phyloP scores from a whole-genome alignment of 1,140 invertebrate genomes.

The Conus ventricosus region DNA sequence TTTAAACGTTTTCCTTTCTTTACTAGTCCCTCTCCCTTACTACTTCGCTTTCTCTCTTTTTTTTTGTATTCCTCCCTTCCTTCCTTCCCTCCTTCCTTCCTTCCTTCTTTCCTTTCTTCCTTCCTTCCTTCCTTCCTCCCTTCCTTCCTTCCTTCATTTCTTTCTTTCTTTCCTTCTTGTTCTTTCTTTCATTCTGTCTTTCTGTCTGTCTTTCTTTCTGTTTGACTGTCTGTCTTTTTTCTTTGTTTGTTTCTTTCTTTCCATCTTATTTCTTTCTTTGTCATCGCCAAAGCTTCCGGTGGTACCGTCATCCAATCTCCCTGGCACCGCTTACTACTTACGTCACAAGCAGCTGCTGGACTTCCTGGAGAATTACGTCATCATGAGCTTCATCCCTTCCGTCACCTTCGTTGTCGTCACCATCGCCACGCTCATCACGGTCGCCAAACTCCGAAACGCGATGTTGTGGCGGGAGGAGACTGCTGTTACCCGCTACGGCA shows the following conservation, averaged over 20 bases:
- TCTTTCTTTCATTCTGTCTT: background rate
- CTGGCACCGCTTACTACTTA: background rate
- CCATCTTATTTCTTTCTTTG: no score
- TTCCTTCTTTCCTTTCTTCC: background rate
- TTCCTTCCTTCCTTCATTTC: background rate
- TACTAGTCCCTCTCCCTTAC: background rate
- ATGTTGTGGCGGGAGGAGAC: background rate
- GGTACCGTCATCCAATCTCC: background rate
- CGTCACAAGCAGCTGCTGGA: constrained; percentile 1
- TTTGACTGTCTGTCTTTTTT: no score
- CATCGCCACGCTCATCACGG: constrained; percentile 20
- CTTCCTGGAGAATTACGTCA: background rate
- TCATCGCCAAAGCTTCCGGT: background rate
- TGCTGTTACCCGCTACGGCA: background rate
- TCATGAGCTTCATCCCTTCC: constrained; percentile 26
- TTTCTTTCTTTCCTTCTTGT: background rate
- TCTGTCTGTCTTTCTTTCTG: no score
- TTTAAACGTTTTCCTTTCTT: background rate
- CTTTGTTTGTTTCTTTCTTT: no score
- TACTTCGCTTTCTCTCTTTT: background rate
- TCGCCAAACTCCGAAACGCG: constrained; percentile 1
- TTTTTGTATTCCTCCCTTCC: background rate
- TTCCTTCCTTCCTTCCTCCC: background rate
- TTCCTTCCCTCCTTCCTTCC: background rate
- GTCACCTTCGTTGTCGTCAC: constrained; percentile 19